Evolutionary conservation across 2,113 vertebrate species (phyloP).

Genomic region (Electrona antarctica): DNA sequence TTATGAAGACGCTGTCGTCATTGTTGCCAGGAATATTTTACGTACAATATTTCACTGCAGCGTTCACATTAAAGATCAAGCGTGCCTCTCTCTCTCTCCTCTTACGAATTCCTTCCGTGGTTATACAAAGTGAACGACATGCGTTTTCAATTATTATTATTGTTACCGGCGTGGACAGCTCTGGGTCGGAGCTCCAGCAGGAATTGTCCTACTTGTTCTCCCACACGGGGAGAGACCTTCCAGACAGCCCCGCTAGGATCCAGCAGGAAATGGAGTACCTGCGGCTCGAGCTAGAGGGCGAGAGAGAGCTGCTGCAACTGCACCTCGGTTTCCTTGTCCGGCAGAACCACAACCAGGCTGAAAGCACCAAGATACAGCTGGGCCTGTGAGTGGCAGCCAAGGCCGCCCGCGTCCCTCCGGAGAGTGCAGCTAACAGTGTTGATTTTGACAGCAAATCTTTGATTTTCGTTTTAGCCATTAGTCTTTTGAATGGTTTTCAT

Average conservation of each 20-base stretch:
- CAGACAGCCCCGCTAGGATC: constrained; percentile 58
- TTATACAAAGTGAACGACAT: constrained; percentile 22
- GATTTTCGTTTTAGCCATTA: too few species aligned
- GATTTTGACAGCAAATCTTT: too few species aligned
- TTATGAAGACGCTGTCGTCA: neutral
- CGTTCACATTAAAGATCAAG: neutral
- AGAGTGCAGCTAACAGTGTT: too few species aligned
- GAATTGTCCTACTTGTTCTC: constrained; percentile 48
- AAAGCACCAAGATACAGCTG: constrained; percentile 74
- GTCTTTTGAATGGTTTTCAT: too few species aligned
- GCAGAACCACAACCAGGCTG: constrained; percentile 75
- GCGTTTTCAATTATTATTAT: constrained; percentile 19
- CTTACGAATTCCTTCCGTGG: neutral
- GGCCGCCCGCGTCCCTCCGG: constrained; percentile 4
- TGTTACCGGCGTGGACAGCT: constrained; percentile 48
- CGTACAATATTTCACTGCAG: too few species aligned
- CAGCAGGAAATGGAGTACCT: constrained; percentile 72
- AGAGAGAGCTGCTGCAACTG: constrained; percentile 73
- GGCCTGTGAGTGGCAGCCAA: constrained; percentile 74
- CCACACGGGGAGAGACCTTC: constrained; percentile 40
- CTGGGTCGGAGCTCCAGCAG: constrained; percentile 45
- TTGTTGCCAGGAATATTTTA: too few species aligned
- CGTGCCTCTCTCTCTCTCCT: neutral
- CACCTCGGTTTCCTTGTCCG: constrained; percentile 69
- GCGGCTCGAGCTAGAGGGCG: constrained; percentile 72